These are phyloP conservation scores for Ascidia mentula DNA, from an alignment of 23 tunicate species.

Conservation along the genomic window DNA sequence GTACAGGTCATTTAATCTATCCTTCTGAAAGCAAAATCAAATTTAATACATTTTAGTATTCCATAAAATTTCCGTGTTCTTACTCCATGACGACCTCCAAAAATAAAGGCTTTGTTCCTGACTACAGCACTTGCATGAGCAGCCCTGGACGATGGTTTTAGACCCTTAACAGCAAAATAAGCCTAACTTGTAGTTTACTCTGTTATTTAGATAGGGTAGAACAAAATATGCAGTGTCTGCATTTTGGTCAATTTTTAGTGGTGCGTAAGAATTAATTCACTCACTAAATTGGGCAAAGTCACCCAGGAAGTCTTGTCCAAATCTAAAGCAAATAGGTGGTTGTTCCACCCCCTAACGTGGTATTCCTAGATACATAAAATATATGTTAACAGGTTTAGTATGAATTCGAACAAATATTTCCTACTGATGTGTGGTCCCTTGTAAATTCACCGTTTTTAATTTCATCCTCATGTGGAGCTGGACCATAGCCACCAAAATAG, in stretches of 20 bases:
- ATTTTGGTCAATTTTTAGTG: too few relatives aligned
- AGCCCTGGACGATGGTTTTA: conserved; percentile 27
- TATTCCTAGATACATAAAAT: neutral
- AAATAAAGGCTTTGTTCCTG: conserved; percentile 32
- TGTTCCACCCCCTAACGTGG: conserved; percentile 28
- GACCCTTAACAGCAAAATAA: conserved; percentile 8
- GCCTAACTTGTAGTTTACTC: too few relatives aligned
- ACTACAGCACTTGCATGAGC: conserved; percentile 28
- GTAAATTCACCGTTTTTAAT: conserved; percentile 20
- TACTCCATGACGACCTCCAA: conserved; percentile 41
- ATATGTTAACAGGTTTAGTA: neutral
- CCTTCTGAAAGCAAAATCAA: conserved; percentile 4
- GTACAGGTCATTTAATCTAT: conserved; percentile 33
- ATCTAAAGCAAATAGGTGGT: conserved; percentile 29
- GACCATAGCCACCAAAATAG: conserved; percentile 43
- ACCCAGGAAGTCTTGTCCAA: conserved; percentile 13
- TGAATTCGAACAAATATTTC: neutral
- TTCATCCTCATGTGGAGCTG: neutral
- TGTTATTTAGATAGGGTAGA: too few relatives aligned
- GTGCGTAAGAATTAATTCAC: neutral
- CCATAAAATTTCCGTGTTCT: neutral
- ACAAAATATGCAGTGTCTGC: too few relatives aligned
- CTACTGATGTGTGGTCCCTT: neutral
- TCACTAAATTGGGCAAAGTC: conserved; percentile 16
- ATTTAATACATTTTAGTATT: neutral